Evolutionary conservation across 2,797 vertebrate genomes (phyloP), one percentile per base, ranked within the genome.

Genomic region (Glossophaga mutica): DNA sequence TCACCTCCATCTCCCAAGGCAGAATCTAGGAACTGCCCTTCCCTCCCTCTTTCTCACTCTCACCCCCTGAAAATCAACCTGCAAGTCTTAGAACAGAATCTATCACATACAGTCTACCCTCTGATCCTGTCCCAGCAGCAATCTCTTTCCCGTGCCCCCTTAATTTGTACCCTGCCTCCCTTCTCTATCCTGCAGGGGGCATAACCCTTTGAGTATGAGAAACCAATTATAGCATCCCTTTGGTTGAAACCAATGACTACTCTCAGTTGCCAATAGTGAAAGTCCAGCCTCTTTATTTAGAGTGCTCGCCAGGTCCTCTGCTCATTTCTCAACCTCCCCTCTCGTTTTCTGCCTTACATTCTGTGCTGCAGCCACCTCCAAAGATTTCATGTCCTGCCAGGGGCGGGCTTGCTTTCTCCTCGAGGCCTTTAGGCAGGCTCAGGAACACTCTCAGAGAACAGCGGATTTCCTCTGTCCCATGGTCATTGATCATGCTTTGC

Each of bases 31-130:
- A 59, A 4, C 39, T 68, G 50, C 22, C 48, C 14, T 24, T 81
- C 55, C 42, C 15, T 81, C 57, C 39, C 9, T 83, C 37, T 29
- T 81, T 57, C 39, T n/a, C 26, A 50, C 3, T 48, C 2, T 34
- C 3, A 67, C 14, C 3, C 19, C 57, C 32, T 5, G 21, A 79
- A 74, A 48, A 65, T 39, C 8, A 32, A 9, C 52, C 19, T 68
- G 22, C 34, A 39, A 1, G 2, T 22, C 16, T 4, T 50, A 37
- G 24, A 5, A 59, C 2, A 42, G 39, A 39, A 39, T 32, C 39
- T 6, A 6, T 32, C 0, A 5, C 34, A 8, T 73, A 2, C 24
- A 0, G 14, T 34, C 26, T 10, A 71, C 34, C 52, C 39, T 3
- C 32, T 22, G 9, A 24, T 37, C 29, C 18, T 29, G 10, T 57